A percentile compares a stretch with the other conserved stretches of the same genome.
phyloP scores from a whole-genome alignment of 2,113 vertebrate species.

The Ahaetulla prasina region DNA sequence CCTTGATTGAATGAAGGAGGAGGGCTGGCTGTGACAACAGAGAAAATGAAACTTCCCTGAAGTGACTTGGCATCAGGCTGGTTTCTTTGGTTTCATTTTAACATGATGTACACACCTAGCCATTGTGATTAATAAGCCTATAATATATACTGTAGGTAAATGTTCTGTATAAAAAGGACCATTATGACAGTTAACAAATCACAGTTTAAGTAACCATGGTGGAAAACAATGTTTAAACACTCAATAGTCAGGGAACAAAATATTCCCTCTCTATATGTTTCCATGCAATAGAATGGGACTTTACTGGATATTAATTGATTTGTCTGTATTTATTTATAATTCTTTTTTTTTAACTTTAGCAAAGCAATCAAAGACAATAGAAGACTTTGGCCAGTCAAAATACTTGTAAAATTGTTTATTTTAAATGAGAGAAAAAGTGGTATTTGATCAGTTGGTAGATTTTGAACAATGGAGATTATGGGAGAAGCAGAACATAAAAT shows the following conservation, averaged over 20 bases:
- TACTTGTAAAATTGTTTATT: conserved; percentile 37
- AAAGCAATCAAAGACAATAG: conserved; percentile 38
- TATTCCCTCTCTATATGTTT: neutral
- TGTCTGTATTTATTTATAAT: neutral
- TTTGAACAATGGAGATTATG: conserved; percentile 37
- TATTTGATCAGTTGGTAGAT: conserved; percentile 52
- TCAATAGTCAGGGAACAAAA: too few relatives aligned
- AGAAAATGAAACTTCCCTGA: neutral
- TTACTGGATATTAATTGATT: neutral
- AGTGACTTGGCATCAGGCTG: neutral
- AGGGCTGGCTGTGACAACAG: neutral
- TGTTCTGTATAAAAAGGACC: neutral
- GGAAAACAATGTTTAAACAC: neutral
- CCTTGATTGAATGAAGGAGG: neutral
- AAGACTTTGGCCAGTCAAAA: conserved; percentile 30
- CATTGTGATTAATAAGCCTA: neutral
- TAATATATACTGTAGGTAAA: neutral
- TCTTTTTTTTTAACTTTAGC: conserved; percentile 24
- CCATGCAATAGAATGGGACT: neutral
- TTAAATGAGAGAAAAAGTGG: conserved; percentile 14
- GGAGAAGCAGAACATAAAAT: conserved; percentile 55
- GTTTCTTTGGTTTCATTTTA: neutral
- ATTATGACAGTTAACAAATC: neutral
- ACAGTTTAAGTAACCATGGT: neutral
- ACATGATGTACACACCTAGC: neutral